These are phyloP conservation scores for Gobionotothen gibberifrons DNA, from an alignment of 2,797 vertebrate species.

Conservation along the genomic window DNA sequence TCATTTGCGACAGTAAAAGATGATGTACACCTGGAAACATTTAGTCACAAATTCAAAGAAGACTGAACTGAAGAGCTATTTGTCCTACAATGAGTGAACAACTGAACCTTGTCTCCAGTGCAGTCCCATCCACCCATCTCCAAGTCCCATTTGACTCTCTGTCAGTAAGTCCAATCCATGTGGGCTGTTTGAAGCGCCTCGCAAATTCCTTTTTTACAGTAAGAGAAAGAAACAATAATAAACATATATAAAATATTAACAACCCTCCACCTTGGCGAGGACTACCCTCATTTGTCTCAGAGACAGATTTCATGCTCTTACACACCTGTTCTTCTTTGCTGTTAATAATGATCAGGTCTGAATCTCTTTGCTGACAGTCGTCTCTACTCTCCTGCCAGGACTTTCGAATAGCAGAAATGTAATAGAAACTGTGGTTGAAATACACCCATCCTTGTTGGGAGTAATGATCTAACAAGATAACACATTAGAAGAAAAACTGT, in stretches of 20 bases:
- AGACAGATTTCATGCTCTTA: not conserved
- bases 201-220: constrained; percentile 36
- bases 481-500: not conserved
- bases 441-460: no score
- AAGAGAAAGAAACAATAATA: not conserved
- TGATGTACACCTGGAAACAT: no score
- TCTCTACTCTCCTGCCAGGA: no score
- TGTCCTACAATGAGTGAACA: no score
- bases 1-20: not conserved
- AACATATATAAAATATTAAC: not conserved
- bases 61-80: no score
- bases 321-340: constrained; percentile 51
- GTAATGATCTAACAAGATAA: not conserved
- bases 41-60: no score
- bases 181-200: accelerated
- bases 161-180: constrained; percentile 57
- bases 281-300: no score
- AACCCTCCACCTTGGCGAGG: not conserved
- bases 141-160: not conserved
- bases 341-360: constrained; percentile 57
- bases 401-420: no score
- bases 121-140: constrained; percentile 62
- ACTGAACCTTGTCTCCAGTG: constrained; percentile 31
- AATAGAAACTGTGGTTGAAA: no score
- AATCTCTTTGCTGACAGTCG: no score